phyloP scores from a whole-genome alignment of 2,888 invertebrate species.

The Tridacna crocea region DNA sequence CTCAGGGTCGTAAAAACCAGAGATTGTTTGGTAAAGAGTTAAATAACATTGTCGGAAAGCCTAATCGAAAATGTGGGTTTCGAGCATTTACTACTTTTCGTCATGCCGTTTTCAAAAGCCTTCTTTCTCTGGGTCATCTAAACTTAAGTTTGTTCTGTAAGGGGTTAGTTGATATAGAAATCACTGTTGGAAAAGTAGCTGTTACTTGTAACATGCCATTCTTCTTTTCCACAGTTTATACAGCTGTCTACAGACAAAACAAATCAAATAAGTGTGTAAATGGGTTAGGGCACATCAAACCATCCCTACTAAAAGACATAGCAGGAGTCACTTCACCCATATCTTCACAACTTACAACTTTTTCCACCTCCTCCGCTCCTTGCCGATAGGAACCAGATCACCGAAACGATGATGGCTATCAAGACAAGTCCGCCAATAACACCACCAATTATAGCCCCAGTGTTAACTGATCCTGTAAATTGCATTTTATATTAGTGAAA shows the following conservation, averaged over 20 bases:
- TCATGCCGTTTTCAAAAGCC: too few species aligned
- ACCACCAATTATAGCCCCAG: slow-evolving; percentile 54
- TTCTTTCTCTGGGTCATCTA: too few species aligned
- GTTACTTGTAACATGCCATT: too few species aligned
- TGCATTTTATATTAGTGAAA: background rate
- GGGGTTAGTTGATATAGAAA: too few species aligned
- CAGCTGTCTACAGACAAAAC: background rate
- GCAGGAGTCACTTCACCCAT: background rate
- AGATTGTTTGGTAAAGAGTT: too few species aligned
- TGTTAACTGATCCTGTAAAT: slow-evolving; percentile 44
- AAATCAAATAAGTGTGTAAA: background rate
- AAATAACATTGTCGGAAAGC: too few species aligned
- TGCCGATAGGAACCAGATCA: slow-evolving; percentile 53
- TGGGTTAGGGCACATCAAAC: background rate
- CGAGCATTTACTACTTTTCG: too few species aligned
- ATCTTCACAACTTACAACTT: slow-evolving; percentile 53
- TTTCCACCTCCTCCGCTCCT: slow-evolving; percentile 47
- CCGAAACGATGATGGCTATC: slow-evolving; percentile 49
- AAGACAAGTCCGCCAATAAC: slow-evolving; percentile 51
- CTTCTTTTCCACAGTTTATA: too few species aligned
- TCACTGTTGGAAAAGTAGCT: too few species aligned
- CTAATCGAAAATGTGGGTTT: too few species aligned
- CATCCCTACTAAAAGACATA: background rate
- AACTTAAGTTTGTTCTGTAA: too few species aligned
- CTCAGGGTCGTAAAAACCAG: too few species aligned